Conservation (phyloP, 2,888 invertebrate genomes). For the Rotaria magnacalcarata region DNA sequence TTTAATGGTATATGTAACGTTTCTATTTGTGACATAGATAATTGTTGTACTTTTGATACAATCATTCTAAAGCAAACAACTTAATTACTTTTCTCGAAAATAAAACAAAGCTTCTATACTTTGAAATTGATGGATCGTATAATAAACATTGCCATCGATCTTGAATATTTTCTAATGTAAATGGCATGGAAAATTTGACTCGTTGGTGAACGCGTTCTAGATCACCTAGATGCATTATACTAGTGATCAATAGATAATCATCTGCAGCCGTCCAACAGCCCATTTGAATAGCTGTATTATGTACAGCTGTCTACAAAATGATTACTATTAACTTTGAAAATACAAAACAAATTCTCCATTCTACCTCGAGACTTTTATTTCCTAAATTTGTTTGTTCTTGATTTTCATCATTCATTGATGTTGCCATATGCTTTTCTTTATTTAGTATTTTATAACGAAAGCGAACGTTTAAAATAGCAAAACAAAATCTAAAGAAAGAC, state of each 20-base stretch:
- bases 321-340: neutral
- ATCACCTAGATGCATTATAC: constrained; percentile 39
- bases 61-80: constrained; percentile 41
- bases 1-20: constrained; percentile 37
- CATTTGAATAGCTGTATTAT: constrained; percentile 41
- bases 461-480: neutral
- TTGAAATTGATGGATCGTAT: constrained; percentile 39
- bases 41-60: constrained; percentile 38
- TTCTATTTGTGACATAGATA: constrained; percentile 36
- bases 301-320: constrained; percentile 35
- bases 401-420: neutral
- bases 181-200: constrained; percentile 35
- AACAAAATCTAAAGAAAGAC: neutral
- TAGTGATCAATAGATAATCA: constrained; percentile 42
- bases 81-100: neutral
- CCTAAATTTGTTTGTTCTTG: neutral
- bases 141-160: constrained; percentile 45
- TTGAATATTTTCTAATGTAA: constrained; percentile 38
- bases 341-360: neutral
- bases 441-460: too few relatives aligned
- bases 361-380: neutral
- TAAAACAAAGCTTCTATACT: neutral
- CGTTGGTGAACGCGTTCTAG: constrained; percentile 34
- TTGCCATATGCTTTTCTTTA: neutral
- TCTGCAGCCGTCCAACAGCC: constrained; percentile 45